These are phyloP conservation scores for Strigamia transsilvanica DNA, from an alignment of 2,888 invertebrate species.

Conservation along the genomic window DNA sequence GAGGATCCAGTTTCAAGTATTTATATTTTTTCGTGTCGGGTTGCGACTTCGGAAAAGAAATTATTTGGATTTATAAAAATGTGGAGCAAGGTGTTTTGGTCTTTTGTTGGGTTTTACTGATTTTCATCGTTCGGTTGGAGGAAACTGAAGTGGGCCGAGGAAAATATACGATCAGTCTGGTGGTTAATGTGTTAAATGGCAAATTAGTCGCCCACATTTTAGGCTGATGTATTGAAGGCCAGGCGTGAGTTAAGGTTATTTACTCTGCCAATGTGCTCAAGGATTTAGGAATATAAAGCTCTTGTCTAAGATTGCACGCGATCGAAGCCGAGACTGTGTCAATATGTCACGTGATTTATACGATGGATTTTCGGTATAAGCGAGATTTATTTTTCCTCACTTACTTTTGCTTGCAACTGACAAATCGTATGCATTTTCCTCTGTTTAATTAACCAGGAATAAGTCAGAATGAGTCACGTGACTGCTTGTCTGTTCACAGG, in stretches of 20 bases:
- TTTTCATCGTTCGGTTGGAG: background rate
- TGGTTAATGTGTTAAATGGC: slow-evolving; percentile 46
- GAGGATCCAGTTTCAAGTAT: no score
- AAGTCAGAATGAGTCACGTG: slow-evolving; percentile 35
- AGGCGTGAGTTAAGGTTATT: slow-evolving; percentile 43
- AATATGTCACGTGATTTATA: slow-evolving; percentile 40
- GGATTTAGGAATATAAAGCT: slow-evolving; percentile 49
- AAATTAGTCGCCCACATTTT: slow-evolving; percentile 34
- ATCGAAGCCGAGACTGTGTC: slow-evolving; percentile 45
- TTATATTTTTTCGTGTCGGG: no score
- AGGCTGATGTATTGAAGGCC: slow-evolving; percentile 43
- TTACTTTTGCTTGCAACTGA: background rate
- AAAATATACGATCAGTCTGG: background rate
- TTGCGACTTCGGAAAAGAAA: no score
- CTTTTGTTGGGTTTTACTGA: no score
- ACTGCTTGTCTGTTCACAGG: background rate
- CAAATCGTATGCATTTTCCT: background rate
- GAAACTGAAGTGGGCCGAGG: background rate
- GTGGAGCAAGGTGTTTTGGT: no score
- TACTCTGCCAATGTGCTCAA: slow-evolving; percentile 43
- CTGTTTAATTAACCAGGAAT: slow-evolving; percentile 38
- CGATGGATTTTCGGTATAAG: background rate
- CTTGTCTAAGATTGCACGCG: slow-evolving; percentile 40
- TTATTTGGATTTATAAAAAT: no score
- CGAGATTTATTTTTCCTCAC: background rate